Base-by-base conservation (phyloP, 1,140 invertebrate species). In the Papilio machaon region DNA sequence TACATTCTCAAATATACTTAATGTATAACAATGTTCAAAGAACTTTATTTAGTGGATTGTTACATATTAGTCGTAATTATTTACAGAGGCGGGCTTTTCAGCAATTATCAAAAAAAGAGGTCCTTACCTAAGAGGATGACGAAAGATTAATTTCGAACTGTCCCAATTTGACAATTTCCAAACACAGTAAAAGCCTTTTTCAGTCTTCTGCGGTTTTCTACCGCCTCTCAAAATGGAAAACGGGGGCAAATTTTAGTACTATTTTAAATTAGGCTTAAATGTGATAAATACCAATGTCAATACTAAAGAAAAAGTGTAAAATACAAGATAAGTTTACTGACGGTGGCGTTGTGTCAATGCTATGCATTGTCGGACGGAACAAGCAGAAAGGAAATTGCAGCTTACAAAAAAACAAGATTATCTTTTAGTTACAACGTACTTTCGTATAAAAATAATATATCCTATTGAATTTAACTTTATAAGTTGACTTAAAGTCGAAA, bases 331-430 rank as follows among this genome's bases (percentile, higher is more conserved):
- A 23, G 0, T 70, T 70, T 38, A 70, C 13, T 64, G 60, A 64
- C 60, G 60, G 23, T 11, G 30, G 23, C 30, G 64, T 35, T 70
- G 15, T 13, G 30, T 70, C 11, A 70, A 70, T 70, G 64, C 64
- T 70, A 35, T 70, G 64, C 64, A 70, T 70, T 38, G 30, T 70
- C 64, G 64, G 64, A 70, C 64, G 64, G 64, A 70, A 38, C 30
- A 70, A 70, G 64, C 64, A 70, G 64, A 70, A 70, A 70, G 64
- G 64, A 70, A 70, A 70, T 64, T 38, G 64, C 64, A 70, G 54
- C 54, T n/a, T 58, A 58, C 17, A 58, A 19, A 19, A 49, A 10
- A 9, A 11, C 10, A 30, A 30, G 23, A 49, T 49, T 49, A 58
- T n/a, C 5, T 6, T 52, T 19, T n/a, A 58, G 17, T 58, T 58